Evolutionary conservation across 2,888 invertebrate genomes (phyloP), one percentile per base, ranked within the genome.

Genomic region (Corbicula japonica): DNA sequence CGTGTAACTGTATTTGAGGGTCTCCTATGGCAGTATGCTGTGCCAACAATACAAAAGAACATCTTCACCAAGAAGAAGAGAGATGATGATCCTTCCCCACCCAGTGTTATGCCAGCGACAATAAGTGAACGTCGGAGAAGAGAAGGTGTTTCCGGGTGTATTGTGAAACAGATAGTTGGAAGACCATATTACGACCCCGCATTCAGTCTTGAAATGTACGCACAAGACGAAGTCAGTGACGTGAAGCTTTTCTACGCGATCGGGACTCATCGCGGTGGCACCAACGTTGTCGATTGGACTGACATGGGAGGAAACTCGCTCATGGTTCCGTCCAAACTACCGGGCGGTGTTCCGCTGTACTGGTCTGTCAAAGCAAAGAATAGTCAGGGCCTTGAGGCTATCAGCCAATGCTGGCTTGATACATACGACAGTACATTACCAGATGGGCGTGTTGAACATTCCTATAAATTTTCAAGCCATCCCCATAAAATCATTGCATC

Each of bases 401-500:
- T 63, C 2, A 75, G 82, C 0, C 70, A 83, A 30, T 90, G 91
- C 58, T 76, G 50, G 18, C 75, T 91, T 0, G 46, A 77, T 6
- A 91, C 90, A 0, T 90, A 75, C 61, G 91, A 91, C 61, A 87
- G 78, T 32, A 88, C 89, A 1, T 60, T 87, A 23, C 90, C 91
- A 2, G 87, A 84, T 62, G 91, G 90, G 1, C 61, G 89, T 34
- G 86, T 91, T 23, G 88, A 87, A 38, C 83, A 86, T 46, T 73
- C 87, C 0, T 87, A 87, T 61, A 48, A 62, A 15, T 87, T 69
- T 60, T 87, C 89, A 18, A 88, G 89, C 73, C 88, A 89, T 76
- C 85, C 88, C 0, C 69, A 74, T 12, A 85, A 71, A 50, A 58
- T 90, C 0, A 63, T 79, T 28, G 88, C 85, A 0, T 83, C 81